Percentiles rank a stretch among this genome's conserved stretches.
These are phyloP conservation scores for Cyrtorhinus lividipennis DNA, from an alignment of 1,140 invertebrate genomes.

Conservation along the genomic window DNA sequence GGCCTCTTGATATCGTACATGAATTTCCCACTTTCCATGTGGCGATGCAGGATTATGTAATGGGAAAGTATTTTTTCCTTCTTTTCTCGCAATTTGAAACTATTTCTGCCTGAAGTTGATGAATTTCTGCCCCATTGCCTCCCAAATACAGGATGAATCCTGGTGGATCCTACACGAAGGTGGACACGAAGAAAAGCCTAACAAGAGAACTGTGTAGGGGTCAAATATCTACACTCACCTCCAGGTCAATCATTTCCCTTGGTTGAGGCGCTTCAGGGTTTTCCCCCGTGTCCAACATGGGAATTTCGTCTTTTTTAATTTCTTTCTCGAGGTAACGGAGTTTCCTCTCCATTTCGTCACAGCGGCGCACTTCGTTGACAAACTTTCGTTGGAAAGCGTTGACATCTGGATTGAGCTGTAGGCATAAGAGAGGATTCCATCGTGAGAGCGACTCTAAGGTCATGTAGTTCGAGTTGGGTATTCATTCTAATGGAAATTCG, in stretches of 20 bases:
- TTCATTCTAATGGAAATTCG: too few relatives aligned
- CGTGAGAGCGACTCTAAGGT: background rate
- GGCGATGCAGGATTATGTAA: too few relatives aligned
- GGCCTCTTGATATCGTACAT: too few relatives aligned
- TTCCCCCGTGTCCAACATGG: conserved; percentile 92
- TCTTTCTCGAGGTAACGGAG: conserved; percentile 93
- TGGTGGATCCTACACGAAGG: too few relatives aligned
- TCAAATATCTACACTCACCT: conserved; percentile 59
- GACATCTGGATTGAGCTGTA: conserved; percentile 79
- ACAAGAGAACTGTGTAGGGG: too few relatives aligned
- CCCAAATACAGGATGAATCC: background rate
- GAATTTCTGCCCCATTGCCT: too few relatives aligned
- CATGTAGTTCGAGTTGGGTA: too few relatives aligned
- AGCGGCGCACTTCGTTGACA: conserved; percentile 84
- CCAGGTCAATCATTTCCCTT: conserved; percentile 97
- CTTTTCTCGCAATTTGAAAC: too few relatives aligned
- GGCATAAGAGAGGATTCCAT: conserved; percentile 20
- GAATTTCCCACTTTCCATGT: too few relatives aligned
- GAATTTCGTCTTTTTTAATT: conserved; percentile 93
- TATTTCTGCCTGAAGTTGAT: too few relatives aligned
- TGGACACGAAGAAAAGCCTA: too few relatives aligned
- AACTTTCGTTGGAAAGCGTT: conserved; percentile 94
- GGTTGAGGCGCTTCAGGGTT: conserved; percentile 96
- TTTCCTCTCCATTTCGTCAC: conserved; percentile 93
- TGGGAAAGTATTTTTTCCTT: too few relatives aligned